Conservation (phyloP, 1,140 invertebrate species). For the Trichogramma pretiosum region DNA sequence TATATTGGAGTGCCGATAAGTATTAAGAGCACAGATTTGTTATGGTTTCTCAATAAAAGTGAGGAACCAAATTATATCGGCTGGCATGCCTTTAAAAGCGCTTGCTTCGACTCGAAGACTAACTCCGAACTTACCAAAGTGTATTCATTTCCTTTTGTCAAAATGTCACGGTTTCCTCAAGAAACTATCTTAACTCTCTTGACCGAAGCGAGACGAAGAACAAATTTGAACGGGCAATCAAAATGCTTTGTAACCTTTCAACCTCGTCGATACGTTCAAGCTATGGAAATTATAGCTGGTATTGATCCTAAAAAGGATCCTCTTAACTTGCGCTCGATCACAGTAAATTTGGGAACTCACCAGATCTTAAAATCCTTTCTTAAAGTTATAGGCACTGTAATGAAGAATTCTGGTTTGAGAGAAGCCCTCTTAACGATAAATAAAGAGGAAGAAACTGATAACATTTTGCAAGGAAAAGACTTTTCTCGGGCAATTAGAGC, state of each 20-base stretch:
- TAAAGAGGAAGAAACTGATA: conserved; percentile 27
- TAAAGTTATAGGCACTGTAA: conserved; percentile 33
- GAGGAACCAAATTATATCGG: conserved; percentile 1
- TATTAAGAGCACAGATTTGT: conserved; percentile 5
- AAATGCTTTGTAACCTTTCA: conserved; percentile 24
- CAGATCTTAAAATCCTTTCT: conserved; percentile 37
- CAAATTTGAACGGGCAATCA: conserved; percentile 15
- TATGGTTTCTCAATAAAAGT: conserved; percentile 16
- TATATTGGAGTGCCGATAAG: not conserved
- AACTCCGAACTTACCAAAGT: too few relatives aligned
- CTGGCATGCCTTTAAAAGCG: too few relatives aligned
- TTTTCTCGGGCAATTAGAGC: conserved; percentile 37
- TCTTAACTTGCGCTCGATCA: conserved; percentile 11
- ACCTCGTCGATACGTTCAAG: conserved; percentile 36
- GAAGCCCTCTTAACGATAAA: conserved; percentile 28
- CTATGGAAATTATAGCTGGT: conserved; percentile 37
- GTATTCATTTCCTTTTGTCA: too few relatives aligned
- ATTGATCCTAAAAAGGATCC: conserved; percentile 12
- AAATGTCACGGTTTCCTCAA: conserved; percentile 24
- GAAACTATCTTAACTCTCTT: conserved; percentile 21
- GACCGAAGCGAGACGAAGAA: conserved; percentile 11
- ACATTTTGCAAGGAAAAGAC: conserved; percentile 37
- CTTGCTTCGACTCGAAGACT: too few relatives aligned
- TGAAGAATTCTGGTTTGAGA: conserved; percentile 34
- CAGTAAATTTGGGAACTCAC: conserved; percentile 27